Percentiles rank a stretch among this genome's conserved stretches.
phyloP scores from a whole-genome alignment of 2,113 vertebrate genomes.

The rabbit (Oryctolagus cuniculus) region DNA sequence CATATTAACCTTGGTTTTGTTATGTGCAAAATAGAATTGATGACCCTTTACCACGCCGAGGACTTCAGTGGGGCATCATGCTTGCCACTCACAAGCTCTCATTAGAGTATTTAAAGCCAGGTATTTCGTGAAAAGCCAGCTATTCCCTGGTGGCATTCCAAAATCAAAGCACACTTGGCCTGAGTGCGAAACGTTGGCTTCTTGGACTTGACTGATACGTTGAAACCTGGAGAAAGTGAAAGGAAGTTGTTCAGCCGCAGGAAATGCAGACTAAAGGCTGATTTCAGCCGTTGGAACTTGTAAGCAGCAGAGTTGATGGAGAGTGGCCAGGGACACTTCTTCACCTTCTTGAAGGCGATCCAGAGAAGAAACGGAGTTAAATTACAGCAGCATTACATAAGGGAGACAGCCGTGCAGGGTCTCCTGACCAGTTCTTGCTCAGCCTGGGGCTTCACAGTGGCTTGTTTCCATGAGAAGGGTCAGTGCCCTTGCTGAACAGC shows the following conservation, averaged over 20 bases:
- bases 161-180: background rate
- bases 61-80: background rate
- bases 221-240: constrained; percentile 52
- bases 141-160: background rate
- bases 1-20: constrained; percentile 57
- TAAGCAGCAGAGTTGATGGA: background rate
- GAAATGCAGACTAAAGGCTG: constrained; percentile 21
- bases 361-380: constrained; percentile 17
- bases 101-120: background rate
- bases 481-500: background rate
- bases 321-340: constrained; percentile 1
- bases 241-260: constrained; percentile 51
- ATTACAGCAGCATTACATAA: background rate
- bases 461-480: background rate
- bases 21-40: constrained; percentile 41
- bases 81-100: background rate
- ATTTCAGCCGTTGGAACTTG: constrained; percentile 44
- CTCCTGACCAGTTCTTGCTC: background rate
- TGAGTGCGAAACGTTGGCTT: background rate
- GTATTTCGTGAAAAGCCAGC: too few species aligned
- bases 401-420: rapidly evolving
- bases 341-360: background rate
- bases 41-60: background rate
- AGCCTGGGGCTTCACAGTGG: background rate
- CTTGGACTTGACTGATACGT: constrained; percentile 22